A percentile compares a stretch with the other conserved stretches of the same genome.
phyloP scores from a whole-genome alignment of 2,797 vertebrate species.

The Neomorphus geoffroyi region DNA sequence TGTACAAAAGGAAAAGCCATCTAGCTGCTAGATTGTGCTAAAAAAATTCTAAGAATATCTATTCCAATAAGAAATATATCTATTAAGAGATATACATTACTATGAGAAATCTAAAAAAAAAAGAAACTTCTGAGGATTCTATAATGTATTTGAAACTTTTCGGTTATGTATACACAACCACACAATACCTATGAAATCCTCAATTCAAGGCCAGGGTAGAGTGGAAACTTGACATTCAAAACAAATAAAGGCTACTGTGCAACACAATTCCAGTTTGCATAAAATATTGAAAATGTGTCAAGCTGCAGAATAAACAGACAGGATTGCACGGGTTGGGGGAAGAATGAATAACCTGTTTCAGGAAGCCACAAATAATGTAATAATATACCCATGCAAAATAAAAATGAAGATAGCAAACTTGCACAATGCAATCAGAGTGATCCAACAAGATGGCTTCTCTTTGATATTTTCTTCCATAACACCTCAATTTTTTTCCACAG shows the following conservation, averaged over 20 bases:
- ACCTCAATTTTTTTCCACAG: neutral
- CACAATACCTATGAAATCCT: neutral
- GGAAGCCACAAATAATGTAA: neutral
- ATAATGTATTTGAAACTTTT: neutral
- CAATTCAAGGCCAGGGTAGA: neutral
- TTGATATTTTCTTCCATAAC: neutral
- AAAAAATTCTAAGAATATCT: neutral
- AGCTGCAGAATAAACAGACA: neutral
- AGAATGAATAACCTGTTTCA: neutral
- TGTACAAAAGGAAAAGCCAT: neutral
- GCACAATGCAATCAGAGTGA: neutral
- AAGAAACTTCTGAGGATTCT: neutral
- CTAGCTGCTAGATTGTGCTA: neutral
- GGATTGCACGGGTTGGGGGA: neutral
- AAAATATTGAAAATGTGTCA: neutral
- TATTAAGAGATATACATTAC: neutral
- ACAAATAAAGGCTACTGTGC: neutral
- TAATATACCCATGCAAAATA: neutral
- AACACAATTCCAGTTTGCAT: neutral
- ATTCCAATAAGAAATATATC: neutral
- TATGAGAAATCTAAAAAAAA: neutral
- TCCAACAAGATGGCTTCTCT: neutral
- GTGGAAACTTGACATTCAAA: neutral
- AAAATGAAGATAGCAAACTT: neutral
- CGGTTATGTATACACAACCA: neutral